Conservation (phyloP, 2,888 invertebrate genomes). For the Agonum fuliginosum region DNA sequence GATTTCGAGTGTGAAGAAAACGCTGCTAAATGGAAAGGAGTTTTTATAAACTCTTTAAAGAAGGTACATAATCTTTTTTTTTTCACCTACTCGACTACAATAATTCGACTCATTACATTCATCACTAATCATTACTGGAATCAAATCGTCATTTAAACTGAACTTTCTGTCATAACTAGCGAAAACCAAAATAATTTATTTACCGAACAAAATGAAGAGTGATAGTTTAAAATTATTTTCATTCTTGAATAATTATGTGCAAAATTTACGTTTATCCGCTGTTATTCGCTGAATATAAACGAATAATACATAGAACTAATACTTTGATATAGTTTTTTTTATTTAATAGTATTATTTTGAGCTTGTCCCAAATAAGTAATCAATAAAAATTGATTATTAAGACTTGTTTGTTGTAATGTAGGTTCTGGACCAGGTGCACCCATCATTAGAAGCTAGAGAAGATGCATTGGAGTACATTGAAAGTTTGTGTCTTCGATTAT, state of each 20-base stretch:
- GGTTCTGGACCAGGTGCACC: conserved; percentile 94
- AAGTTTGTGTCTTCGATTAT: conserved; percentile 89
- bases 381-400: conserved; percentile 52
- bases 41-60: conserved; percentile 89
- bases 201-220: neutral
- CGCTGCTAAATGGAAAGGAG: conserved; percentile 92
- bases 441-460: conserved; percentile 88
- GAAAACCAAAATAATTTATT: conserved; percentile 3
- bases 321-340: neutral
- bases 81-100: conserved; percentile 23
- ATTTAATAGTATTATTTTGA: neutral
- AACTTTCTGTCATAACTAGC: conserved; percentile 5
- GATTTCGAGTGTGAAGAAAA: conserved; percentile 94
- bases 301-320: neutral
- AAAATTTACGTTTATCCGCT: neutral
- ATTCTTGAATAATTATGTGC: neutral
- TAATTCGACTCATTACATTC: conserved; percentile 37
- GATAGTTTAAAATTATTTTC: neutral
- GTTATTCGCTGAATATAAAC: neutral
- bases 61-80: conserved; percentile 79
- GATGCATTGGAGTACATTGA: conserved; percentile 96
- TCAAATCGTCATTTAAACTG: neutral
- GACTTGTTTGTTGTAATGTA: conserved; percentile 69
- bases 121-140: conserved; percentile 12
- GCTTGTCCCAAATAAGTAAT: conserved; percentile 14